Base-by-base conservation (phyloP, 2,113 vertebrate genomes). In the Marmota monax region DNA sequence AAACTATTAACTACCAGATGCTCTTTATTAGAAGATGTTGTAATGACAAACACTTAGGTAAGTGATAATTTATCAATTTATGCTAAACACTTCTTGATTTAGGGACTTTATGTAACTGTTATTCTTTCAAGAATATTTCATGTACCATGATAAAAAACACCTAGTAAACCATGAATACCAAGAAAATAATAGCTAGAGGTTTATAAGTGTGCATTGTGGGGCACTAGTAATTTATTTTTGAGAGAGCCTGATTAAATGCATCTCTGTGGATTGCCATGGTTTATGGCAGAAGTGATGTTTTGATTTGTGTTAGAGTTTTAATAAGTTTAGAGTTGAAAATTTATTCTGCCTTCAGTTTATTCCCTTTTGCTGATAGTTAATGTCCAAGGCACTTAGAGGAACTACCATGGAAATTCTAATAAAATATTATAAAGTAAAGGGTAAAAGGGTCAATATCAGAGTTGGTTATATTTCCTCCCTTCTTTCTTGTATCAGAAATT, bases 141-240 rank as follows among this genome's bases (percentile, higher is more conserved):
- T 95, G 65, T 93, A 78, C 20, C 22, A 2, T 51, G 79, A 96
- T 97, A 91, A 91, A 97, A 98, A 98, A 82, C 29, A 97, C n/a
- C 56, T 88, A 91, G 69, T 39, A 95, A 97, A 84, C 92, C 63
- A 45, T 53, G 90, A 82, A 65, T 90, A 85, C 76, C 88, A 95
- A 94, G 48, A 88, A 34, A 92, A 92, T 72, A 42, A 84, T 73
- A 92, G 91, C 25, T 29, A 32, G n/a, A 94, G 85, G 61, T 56
- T 84, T 67, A 13, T 76, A n/a, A 92, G 16, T 65, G 11, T 67
- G 13, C 10, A 1, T 58, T 70, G 70, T 70, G 65, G 88, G 80
- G 39, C 37, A 84, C 56, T 8, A 76, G 39, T 25, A 10, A 63
- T 78, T 88, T 88, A 37, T 65, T 86, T 95, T 53, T 3, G 16